These are phyloP conservation scores for Collichthys lucidus DNA, from an alignment of 2,113 vertebrate species.

Conservation along the genomic window DNA sequence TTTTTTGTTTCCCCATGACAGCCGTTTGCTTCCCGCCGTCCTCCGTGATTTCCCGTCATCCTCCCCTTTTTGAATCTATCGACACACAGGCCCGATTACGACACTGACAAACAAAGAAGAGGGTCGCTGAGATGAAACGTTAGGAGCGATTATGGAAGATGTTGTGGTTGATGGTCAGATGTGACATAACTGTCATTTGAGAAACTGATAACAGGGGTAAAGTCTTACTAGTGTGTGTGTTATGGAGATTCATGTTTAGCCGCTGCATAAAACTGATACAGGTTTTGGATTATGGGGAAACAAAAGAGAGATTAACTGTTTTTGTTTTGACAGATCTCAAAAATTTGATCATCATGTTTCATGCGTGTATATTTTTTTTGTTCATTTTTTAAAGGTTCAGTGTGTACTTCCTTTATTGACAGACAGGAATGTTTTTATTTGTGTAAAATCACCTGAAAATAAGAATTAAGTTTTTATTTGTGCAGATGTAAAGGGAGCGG, in stretches of 20 bases:
- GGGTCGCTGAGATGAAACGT: slow-evolving; percentile 14
- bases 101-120: background rate
- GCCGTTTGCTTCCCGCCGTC: background rate
- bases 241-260: background rate
- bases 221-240: background rate
- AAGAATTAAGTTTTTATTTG: too few relatives aligned
- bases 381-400: background rate
- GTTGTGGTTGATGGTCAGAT: slow-evolving; percentile 5
- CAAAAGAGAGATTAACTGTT: background rate
- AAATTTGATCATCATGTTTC: too few relatives aligned
- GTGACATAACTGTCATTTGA: slow-evolving; percentile 26
- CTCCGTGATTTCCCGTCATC: background rate
- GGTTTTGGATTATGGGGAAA: background rate
- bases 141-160: slow-evolving; percentile 29
- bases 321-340: background rate
- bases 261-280: background rate
- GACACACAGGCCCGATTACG: background rate
- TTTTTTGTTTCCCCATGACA: background rate
- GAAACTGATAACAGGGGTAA: background rate
- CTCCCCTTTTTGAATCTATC: background rate
- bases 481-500: too few relatives aligned
- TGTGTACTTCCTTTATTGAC: too few relatives aligned
- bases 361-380: background rate
- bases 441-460: too few relatives aligned
- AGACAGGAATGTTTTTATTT: too few relatives aligned